Evolutionary conservation across 2,113 vertebrate genomes (phyloP).

Genomic region (Peucedramus taeniatus): DNA sequence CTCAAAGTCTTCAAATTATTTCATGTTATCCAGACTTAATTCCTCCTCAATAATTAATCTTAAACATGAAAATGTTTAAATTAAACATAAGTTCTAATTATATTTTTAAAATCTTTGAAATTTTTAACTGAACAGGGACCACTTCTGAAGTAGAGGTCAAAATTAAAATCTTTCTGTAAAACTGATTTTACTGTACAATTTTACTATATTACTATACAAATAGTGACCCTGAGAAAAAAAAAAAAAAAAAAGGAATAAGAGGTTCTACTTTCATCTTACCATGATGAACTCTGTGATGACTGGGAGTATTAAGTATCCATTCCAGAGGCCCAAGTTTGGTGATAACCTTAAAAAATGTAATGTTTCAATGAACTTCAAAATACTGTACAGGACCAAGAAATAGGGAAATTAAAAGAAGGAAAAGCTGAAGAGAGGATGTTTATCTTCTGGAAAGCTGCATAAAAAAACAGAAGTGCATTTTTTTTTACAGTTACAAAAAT

Average conservation of each 20-base stretch:
- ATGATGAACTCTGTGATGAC: constrained; percentile 92
- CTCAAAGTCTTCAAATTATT: not conserved
- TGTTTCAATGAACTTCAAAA: not conserved
- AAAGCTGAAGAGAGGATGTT: not conserved
- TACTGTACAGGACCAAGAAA: not conserved
- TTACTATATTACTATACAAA: not conserved
- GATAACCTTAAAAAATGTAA: constrained; percentile 74
- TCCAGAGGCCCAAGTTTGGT: constrained; percentile 85
- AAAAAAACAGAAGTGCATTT: not conserved
- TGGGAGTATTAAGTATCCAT: constrained; percentile 90
- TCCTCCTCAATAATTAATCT: not conserved
- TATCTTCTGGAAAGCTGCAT: not conserved
- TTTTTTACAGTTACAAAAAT: not conserved
- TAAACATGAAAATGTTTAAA: not conserved
- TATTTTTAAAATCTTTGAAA: not conserved
- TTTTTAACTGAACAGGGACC: not conserved
- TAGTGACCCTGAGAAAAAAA: not conserved
- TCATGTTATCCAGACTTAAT: not conserved
- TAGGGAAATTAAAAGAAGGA: not conserved
- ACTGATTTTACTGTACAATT: not conserved
- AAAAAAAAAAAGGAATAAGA: not conserved
- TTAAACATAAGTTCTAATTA: not conserved
- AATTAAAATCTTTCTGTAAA: not conserved
- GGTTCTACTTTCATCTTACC: constrained; percentile 67
- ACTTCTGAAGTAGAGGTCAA: not conserved